phyloP scores from a whole-genome alignment of 2,888 invertebrate genomes.

The Amaurobius ferox region DNA sequence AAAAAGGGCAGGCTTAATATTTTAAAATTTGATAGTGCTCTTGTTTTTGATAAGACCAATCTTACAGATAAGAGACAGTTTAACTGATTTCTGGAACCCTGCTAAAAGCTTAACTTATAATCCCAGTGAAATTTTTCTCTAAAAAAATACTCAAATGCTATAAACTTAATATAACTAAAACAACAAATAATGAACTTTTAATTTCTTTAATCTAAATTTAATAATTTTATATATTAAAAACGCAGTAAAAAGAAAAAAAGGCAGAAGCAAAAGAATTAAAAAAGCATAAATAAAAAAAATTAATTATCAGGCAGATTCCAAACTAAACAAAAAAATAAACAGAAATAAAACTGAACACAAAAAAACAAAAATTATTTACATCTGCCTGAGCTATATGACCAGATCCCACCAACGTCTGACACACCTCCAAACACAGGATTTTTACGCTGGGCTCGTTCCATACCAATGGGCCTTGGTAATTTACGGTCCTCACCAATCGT shows the following conservation, averaged over 20 bases:
- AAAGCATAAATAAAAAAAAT: constrained; percentile 1
- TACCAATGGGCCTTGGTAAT: constrained; percentile 78
- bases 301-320: constrained; percentile 56
- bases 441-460: constrained; percentile 77
- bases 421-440: constrained; percentile 71
- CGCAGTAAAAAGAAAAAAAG: constrained; percentile 16
- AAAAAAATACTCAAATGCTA: too few species aligned
- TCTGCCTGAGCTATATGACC: constrained; percentile 66
- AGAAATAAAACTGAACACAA: constrained; percentile 31
- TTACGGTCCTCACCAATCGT: constrained; percentile 75
- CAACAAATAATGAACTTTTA: too few species aligned
- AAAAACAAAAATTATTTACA: constrained; percentile 64
- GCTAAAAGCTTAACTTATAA: too few species aligned
- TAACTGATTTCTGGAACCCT: too few species aligned
- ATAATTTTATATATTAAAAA: too few species aligned
- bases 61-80: too few species aligned
- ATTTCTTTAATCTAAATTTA: too few species aligned
- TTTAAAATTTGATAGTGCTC: too few species aligned
- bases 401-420: constrained; percentile 71
- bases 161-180: too few species aligned
- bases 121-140: too few species aligned
- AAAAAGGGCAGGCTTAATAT: too few species aligned
- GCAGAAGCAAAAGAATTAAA: not conserved
- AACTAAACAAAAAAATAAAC: constrained; percentile 14
- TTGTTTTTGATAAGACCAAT: too few species aligned